Conservation (phyloP, 2,113 vertebrate genomes). For the Microcebus lehilahytsara region DNA sequence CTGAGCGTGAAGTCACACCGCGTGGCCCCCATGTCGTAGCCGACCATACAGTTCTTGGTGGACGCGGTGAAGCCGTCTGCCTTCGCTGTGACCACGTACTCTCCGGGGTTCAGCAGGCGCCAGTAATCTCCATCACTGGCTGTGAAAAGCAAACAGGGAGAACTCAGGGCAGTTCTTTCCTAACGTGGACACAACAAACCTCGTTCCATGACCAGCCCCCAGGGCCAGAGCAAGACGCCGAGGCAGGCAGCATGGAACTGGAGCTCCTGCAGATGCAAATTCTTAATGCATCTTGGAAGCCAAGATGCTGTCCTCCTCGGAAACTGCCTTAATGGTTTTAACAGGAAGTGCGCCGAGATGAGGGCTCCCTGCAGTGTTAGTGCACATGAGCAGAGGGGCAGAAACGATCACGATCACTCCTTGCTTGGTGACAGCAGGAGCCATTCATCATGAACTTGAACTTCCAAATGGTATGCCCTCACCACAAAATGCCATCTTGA, state of each 20-base stretch:
- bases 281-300: not conserved
- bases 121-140: conserved; percentile 95
- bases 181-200: not conserved
- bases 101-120: conserved; percentile 96
- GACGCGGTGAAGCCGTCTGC: conserved; percentile 89
- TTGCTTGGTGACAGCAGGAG: not conserved
- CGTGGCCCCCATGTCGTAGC: conserved; percentile 95
- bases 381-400: not conserved
- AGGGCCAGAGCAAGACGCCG: not conserved
- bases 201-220: not conserved
- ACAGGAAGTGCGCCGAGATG: not conserved
- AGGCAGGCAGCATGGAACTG: not conserved
- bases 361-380: not conserved
- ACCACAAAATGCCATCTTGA: not conserved
- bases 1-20: conserved; percentile 91
- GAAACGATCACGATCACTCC: not conserved
- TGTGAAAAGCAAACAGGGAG: conserved; percentile 70
- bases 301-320: not conserved
- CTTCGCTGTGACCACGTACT: conserved; percentile 90
- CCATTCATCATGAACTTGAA: not conserved
- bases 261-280: not conserved
- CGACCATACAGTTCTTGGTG: conserved; percentile 93
- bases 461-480: not conserved
- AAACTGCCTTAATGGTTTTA: conserved; percentile 10
- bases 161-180: not conserved